phyloP scores from a whole-genome alignment of 2,888 invertebrate species.

The Eudasyphora cyanicolor region DNA sequence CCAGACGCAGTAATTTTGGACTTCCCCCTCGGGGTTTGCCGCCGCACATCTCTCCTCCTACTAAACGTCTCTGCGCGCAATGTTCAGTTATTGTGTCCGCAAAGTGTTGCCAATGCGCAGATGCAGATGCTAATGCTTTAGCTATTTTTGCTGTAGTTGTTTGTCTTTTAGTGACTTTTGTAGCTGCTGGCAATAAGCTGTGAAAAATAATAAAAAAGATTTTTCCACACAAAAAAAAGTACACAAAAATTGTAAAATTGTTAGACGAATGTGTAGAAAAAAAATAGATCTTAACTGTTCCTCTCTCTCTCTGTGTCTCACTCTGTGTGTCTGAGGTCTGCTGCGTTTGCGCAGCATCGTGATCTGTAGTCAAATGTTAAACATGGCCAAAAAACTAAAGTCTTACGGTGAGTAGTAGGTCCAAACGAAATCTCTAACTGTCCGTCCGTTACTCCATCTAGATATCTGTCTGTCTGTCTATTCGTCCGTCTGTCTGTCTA shows the following conservation, averaged over 20 bases:
- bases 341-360: constrained; percentile 43
- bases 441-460: constrained; percentile 21
- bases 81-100: background rate
- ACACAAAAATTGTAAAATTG: constrained; percentile 36
- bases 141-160: background rate
- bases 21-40: background rate
- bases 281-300: constrained; percentile 62
- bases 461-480: constrained; percentile 36
- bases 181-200: constrained; percentile 44
- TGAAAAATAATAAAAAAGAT: background rate
- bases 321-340: too few species aligned
- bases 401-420: background rate
- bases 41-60: background rate
- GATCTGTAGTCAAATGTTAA: constrained; percentile 61
- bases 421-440: constrained; percentile 16
- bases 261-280: constrained; percentile 26
- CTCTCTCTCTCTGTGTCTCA: too few species aligned
- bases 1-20: constrained; percentile 46
- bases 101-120: constrained; percentile 17
- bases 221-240: background rate
- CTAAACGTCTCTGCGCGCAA: background rate
- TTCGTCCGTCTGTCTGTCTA: constrained; percentile 45
- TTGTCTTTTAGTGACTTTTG: constrained; percentile 39
- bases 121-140: background rate
- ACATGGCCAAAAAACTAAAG: constrained; percentile 45